Base-by-base conservation (phyloP, 2,888 invertebrate species). In the Portevinia maculata region DNA sequence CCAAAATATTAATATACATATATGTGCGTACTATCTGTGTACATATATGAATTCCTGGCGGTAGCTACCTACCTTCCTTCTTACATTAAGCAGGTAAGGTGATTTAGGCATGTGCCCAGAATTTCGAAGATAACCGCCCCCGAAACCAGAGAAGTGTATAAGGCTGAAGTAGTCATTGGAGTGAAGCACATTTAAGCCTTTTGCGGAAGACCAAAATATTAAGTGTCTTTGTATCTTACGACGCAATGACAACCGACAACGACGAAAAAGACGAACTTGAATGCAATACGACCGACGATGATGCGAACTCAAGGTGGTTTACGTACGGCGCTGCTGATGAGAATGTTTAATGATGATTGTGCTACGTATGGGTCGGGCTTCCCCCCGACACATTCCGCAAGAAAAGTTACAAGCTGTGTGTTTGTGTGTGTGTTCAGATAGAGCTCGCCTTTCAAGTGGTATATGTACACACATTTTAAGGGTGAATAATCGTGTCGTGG, bases 201-300 rank as follows among this genome's bases (percentile, higher is more conserved):
- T 79, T 84, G 79, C 69, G 79, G 84, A 69, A 79, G 59, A 62
- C 73, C 78, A 73, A 73, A 69, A 74, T 79, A 73, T 79, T 60
- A 78, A 83, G 78, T 78, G 67, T 71, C 59, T 78, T 39, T 32
- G 39, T 24, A 37, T 13, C 46, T 39, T 17, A 46, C 15, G 30
- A 57, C 15, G 32, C 19, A 50, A 46, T 17, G 71, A 57, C 32
- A 50, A 59, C 28, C 50, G 46, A 46, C 55, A 57, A 48, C 48
- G 46, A 69, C 48, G 57, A 59, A 17, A 39, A 55, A 52, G 55
- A 57, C 21, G 73, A 62, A 55, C 52, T 11, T 15, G 30, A 8
- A 62, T 57, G 60, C 48, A 55, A 24, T 37, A 46, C 52, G 59
- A 64, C 17, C 21, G 65, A 62, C 52, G 59, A 64, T 21, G 69